Evolutionary conservation across 2,797 vertebrate genomes (phyloP).

Genomic region (Acipenser oxyrinchus): DNA sequence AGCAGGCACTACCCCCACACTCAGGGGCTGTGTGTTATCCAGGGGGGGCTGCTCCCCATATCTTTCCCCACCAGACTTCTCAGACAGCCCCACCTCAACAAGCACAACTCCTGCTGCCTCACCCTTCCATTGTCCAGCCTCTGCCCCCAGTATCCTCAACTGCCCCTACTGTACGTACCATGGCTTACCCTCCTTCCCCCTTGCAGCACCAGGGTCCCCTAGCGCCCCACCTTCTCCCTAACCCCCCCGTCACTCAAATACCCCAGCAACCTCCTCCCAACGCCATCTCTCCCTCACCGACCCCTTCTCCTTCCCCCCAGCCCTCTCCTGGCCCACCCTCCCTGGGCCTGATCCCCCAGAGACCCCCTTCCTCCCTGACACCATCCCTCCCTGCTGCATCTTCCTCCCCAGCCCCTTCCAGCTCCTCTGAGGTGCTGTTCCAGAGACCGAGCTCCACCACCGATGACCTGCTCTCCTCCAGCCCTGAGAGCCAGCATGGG

Average conservation of each 20-base stretch:
- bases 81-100: constrained; percentile 7
- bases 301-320: constrained; percentile 54
- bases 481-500: constrained; percentile 82
- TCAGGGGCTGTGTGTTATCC: constrained; percentile 48
- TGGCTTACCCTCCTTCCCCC: constrained; percentile 36
- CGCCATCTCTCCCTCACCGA: constrained; percentile 42
- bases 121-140: constrained; percentile 24
- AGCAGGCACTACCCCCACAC: constrained; percentile 42
- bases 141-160: constrained; percentile 39
- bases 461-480: constrained; percentile 87
- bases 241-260: constrained; percentile 33
- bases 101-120: constrained; percentile 35
- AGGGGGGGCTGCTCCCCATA: neutral
- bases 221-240: constrained; percentile 34
- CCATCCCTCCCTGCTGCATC: constrained; percentile 22
- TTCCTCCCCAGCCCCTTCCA: constrained; percentile 13
- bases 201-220: constrained; percentile 42
- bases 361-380: constrained; percentile 55
- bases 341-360: constrained; percentile 51
- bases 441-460: constrained; percentile 63
- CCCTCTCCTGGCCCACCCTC: constrained; percentile 59
- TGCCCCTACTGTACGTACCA: constrained; percentile 31
- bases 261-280: constrained; percentile 34
- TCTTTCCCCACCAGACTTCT: constrained; percentile 34
- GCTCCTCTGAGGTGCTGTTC: constrained; percentile 48